Conservation (phyloP, 2,888 invertebrate species). For the Notodonta dromedarius region DNA sequence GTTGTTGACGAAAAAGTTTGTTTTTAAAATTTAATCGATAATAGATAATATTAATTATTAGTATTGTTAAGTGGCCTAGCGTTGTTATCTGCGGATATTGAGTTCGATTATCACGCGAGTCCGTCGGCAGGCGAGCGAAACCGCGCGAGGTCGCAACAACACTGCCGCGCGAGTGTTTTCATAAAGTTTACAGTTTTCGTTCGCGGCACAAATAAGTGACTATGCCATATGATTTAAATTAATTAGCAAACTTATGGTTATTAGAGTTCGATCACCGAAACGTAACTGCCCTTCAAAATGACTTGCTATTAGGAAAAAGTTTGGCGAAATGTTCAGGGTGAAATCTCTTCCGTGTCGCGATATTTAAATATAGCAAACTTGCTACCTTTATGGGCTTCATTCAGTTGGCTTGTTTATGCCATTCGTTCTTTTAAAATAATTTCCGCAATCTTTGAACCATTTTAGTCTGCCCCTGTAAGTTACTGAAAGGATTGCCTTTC, state of each 20-base stretch:
- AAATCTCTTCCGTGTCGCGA: no score
- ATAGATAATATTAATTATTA: neutral
- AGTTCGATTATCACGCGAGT: neutral
- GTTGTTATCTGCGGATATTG: neutral
- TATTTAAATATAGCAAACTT: no score
- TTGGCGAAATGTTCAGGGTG: no score
- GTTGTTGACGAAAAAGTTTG: neutral
- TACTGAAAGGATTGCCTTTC: no score
- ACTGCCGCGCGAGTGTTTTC: constrained; percentile 46
- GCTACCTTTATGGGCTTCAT: no score
- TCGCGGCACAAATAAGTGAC: constrained; percentile 10
- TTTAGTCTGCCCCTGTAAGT: no score
- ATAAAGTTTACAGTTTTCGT: constrained; percentile 25
- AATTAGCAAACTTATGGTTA: neutral
- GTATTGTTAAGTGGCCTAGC: neutral
- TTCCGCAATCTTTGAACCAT: no score
- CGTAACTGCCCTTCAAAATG: neutral
- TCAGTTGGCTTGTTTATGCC: no score
- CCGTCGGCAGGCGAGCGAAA: constrained; percentile 32
- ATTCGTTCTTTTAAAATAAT: no score
- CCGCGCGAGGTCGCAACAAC: constrained; percentile 44
- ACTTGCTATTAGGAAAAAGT: no score
- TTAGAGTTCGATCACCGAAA: neutral
- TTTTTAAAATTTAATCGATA: neutral
- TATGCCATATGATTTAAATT: neutral